Evolutionary conservation across 2,113 vertebrate species (phyloP).

Genomic region (Myotis lucifugus): DNA sequence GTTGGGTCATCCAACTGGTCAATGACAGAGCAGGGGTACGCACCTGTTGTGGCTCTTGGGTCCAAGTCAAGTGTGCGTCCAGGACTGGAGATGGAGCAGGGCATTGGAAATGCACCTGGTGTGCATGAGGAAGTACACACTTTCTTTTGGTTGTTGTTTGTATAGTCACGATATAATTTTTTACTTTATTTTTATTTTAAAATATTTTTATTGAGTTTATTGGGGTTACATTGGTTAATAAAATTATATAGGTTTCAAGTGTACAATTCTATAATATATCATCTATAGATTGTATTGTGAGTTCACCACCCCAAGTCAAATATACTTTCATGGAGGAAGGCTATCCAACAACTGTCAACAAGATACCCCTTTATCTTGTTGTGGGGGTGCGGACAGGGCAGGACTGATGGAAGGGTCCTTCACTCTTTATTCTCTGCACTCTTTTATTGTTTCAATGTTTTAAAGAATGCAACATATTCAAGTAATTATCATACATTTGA

Average conservation of each 20-base stretch:
- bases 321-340: neutral
- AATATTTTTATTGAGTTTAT: neutral
- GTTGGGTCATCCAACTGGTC: neutral
- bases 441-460: neutral
- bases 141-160: neutral
- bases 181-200: neutral
- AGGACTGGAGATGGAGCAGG: neutral
- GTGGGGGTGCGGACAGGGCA: rapidly evolving
- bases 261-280: neutral
- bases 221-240: neutral
- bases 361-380: no score
- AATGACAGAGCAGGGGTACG: neutral
- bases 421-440: neutral
- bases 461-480: neutral
- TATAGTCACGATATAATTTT: neutral
- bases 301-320: neutral
- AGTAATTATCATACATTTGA: neutral
- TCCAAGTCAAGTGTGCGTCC: neutral
- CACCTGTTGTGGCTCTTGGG: neutral
- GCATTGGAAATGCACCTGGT: neutral
- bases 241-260: neutral
- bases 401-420: neutral
- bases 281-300: neutral
- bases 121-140: neutral
- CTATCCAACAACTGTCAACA: neutral